Evolutionary conservation across 1,140 invertebrate genomes (phyloP), one percentile per base, ranked within the genome.

Genomic region (Scaptomyza graminum): DNA sequence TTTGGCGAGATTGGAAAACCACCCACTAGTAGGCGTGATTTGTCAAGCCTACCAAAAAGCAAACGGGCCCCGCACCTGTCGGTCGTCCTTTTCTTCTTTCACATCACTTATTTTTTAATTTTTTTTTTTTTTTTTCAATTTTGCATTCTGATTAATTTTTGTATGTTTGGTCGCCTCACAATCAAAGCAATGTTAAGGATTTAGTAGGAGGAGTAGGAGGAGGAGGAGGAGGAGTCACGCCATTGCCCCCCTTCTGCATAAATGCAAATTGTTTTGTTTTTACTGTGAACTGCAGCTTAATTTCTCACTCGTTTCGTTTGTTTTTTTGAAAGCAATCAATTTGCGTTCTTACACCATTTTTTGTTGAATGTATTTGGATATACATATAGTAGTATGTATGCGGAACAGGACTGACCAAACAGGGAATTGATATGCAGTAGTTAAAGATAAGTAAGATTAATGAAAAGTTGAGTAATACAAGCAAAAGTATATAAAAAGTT

Each of bases 261-360:
- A 31, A 51, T 18, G 46, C 46, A 51, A 12, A 51, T 59, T 59
- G 22, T 44, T 31, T 46, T 47, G 13, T 31, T 12, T 28, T 5
- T 1, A 1, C 8, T 11, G 31, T 34, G 31, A 34, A 34, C 31
- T 34, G 31, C 31, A 34, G 31, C 31, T 34, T 34, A 9, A 34
- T 34, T 9, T 34, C 31, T 9, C 7, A 8, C 31, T 34, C 31
- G 31, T 25, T 56, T 43, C 16, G 52, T 22, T 22, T 43, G n/a
- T 44, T 39, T 28, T 28, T 28, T 60, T 60, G 57, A 60, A 18
- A 12, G 57, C 44, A 60, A 60, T 60, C 43, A 57, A 57, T 57
- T 57, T 57, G 55, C 25, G 41, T 16, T 46, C 46, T 57, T 15
- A 57, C 55, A 57, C 41, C 55, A 57, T 56, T 44, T n/a, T 43